Evolutionary conservation across 2,888 invertebrate species (phyloP).

Genomic region (Plagodis pulveraria): DNA sequence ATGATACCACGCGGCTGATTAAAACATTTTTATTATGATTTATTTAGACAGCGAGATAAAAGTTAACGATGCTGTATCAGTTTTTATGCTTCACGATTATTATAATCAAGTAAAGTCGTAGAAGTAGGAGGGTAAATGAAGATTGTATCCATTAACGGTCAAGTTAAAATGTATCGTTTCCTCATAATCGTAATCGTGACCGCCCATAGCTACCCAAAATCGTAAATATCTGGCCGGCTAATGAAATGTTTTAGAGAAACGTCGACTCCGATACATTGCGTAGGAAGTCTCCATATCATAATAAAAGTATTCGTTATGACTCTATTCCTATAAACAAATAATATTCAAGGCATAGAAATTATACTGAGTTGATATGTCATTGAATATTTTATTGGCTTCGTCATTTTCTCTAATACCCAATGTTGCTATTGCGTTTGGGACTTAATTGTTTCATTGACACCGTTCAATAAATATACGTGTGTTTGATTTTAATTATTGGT

Average conservation of each 20-base stretch:
- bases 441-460: conserved; percentile 32
- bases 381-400: conserved; percentile 32
- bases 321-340: conserved; percentile 57
- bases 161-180: conserved; percentile 50
- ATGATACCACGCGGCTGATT: conserved; percentile 34
- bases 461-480: conserved; percentile 26
- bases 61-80: conserved; percentile 40
- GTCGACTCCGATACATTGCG: conserved; percentile 50
- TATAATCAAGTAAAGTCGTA: conserved; percentile 41
- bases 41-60: conserved; percentile 39
- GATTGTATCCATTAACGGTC: conserved; percentile 45
- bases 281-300: conserved; percentile 61
- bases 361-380: conserved; percentile 24
- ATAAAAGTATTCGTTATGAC: conserved; percentile 59
- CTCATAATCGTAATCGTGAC: conserved; percentile 62
- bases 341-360: conserved; percentile 37
- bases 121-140: conserved; percentile 50
- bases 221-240: conserved; percentile 58
- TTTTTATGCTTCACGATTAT: conserved; percentile 40
- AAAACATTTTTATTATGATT: conserved; percentile 38
- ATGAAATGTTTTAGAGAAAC: conserved; percentile 60
- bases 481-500: conserved; percentile 30
- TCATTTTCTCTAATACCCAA: conserved; percentile 25
- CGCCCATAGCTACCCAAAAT: conserved; percentile 65
- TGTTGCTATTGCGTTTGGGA: conserved; percentile 14